Conservation (phyloP, 2,113 vertebrate species). For the Calidris pugnax region DNA sequence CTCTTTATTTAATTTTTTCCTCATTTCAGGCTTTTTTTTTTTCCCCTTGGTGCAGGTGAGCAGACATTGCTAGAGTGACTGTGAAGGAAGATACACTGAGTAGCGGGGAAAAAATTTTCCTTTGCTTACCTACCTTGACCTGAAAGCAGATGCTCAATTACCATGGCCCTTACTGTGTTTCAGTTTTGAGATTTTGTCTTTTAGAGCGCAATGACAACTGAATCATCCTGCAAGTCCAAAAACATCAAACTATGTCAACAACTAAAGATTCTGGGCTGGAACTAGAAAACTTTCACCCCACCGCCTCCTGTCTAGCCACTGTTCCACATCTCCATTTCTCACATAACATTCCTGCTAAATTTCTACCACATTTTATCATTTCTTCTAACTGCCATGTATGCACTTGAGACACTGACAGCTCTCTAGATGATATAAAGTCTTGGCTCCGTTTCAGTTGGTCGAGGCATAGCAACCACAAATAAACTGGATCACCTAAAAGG, state of each 20-base stretch:
- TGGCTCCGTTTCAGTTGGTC: neutral
- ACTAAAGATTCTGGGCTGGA: neutral
- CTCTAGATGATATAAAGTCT: neutral
- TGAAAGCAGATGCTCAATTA: neutral
- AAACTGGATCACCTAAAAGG: neutral
- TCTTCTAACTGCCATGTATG: neutral
- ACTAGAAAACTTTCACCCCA: neutral
- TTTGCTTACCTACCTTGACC: neutral
- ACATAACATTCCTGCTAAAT: neutral
- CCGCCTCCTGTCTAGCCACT: neutral
- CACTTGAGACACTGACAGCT: neutral
- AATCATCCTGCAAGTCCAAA: neutral
- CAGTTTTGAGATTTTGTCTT: neutral
- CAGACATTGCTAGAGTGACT: neutral
- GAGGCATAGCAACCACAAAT: neutral
- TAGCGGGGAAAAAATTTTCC: neutral
- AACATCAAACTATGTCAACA: neutral
- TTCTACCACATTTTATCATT: neutral
- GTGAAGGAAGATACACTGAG: neutral
- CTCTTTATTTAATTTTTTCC: neutral
- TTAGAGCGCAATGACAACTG: neutral
- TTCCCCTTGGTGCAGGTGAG: neutral
- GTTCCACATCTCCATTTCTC: neutral
- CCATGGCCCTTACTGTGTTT: neutral
- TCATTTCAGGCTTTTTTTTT: neutral